Evolutionary conservation across 2,888 invertebrate genomes (phyloP).

Genomic region (Xanthia togata): DNA sequence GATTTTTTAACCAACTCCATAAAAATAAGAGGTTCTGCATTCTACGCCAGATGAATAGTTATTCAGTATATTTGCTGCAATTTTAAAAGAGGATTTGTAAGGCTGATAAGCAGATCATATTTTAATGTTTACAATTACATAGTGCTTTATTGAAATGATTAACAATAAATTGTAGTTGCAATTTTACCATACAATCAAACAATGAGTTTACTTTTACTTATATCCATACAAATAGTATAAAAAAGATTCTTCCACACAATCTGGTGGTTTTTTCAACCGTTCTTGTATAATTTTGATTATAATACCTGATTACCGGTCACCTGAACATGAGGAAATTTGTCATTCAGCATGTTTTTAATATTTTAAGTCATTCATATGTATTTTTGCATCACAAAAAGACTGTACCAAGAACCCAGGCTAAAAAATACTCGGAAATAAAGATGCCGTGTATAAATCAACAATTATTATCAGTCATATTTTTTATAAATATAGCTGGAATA

Average conservation of each 20-base stretch:
- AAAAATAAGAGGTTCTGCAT: background rate
- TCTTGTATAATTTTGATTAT: background rate
- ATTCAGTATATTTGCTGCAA: background rate
- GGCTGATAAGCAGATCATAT: background rate
- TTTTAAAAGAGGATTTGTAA: conserved; percentile 1
- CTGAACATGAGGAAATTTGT: background rate
- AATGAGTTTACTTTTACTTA: background rate
- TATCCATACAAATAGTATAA: background rate
- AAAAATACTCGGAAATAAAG: background rate
- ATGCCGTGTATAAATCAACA: background rate
- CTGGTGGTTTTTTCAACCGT: background rate
- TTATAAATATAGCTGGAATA: background rate
- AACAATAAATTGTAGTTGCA: background rate
- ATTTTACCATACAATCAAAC: background rate
- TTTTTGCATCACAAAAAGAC: background rate
- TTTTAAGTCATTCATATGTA: background rate
- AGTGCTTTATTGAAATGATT: background rate
- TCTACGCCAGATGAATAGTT: background rate
- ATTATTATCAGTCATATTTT: background rate
- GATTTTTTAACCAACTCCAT: background rate
- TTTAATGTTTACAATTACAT: background rate
- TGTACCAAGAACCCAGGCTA: background rate
- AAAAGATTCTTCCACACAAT: background rate
- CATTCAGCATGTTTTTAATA: background rate
- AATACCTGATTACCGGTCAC: no score